phyloP scores from a whole-genome alignment of 92 coral and sea anemone species.

The Plumapathes pennacea region DNA sequence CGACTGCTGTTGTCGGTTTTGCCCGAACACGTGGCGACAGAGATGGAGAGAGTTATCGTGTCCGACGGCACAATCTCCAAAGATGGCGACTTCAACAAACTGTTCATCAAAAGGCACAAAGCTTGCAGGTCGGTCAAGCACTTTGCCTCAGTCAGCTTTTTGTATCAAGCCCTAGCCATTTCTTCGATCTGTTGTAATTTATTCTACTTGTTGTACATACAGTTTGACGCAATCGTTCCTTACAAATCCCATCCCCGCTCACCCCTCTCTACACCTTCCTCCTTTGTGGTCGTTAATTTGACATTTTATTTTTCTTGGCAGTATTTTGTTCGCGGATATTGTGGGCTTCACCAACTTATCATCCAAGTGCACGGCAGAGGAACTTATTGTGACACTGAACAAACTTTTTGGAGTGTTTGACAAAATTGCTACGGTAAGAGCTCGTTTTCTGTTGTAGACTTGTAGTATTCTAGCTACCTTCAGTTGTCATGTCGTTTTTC shows the following conservation, averaged over 20 bases:
- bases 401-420: conserved; percentile 91
- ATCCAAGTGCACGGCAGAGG: conserved; percentile 94
- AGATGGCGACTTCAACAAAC: conserved; percentile 79
- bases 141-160: too few relatives aligned
- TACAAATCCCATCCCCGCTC: too few relatives aligned
- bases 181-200: too few relatives aligned
- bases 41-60: conserved; percentile 75
- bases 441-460: too few relatives aligned
- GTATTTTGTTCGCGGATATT: conserved; percentile 93
- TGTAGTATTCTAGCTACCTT: too few relatives aligned
- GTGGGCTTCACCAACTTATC: conserved; percentile 97
- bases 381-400: conserved; percentile 84
- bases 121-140: conserved; percentile 99
- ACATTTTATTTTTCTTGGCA: conserved; percentile 10
- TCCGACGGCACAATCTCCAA: conserved; percentile 69
- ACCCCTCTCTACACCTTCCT: too few relatives aligned
- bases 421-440: conserved; percentile 86
- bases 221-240: too few relatives aligned
- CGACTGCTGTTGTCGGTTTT: conserved; percentile 88
- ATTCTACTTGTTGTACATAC: too few relatives aligned
- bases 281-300: too few relatives aligned
- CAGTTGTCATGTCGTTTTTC: too few relatives aligned
- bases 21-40: conserved; percentile 86
- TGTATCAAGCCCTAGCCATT: too few relatives aligned
- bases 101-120: conserved; percentile 69